Conservation (phyloP, 2,797 vertebrate species). For the Malacoctenus gilli region DNA sequence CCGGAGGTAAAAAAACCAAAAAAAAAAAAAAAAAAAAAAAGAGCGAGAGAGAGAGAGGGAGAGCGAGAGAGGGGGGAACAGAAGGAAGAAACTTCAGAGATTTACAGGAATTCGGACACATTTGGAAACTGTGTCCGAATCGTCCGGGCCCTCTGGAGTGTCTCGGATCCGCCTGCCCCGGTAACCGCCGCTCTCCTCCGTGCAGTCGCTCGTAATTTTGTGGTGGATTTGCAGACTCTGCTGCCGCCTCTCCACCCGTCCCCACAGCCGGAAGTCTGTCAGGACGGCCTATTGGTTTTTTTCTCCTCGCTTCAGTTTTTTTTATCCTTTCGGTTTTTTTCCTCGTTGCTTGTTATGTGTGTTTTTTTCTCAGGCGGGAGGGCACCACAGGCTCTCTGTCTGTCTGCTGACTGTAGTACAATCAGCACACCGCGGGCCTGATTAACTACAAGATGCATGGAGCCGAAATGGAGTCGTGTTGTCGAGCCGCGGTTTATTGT, state of each 20-base stretch:
- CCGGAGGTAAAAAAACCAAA: conserved; percentile 47
- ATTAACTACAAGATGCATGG: conserved; percentile 49
- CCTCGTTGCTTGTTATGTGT: conserved; percentile 63
- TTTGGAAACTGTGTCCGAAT: conserved; percentile 55
- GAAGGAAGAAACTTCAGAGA: conserved; percentile 65
- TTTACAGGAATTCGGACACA: conserved; percentile 60
- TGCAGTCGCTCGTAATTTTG: conserved; percentile 58
- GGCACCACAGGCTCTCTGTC: conserved; percentile 31
- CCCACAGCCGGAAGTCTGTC: conserved; percentile 84
- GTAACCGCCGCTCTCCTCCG: conserved; percentile 72
- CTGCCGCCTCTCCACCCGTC: conserved; percentile 69
- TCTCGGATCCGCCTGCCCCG: conserved; percentile 61
- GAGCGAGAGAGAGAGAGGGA: conserved; percentile 61
- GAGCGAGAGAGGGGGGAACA: too few species aligned
- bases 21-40: conserved; percentile 67
- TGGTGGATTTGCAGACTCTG: conserved; percentile 65
- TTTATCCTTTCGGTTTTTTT: conserved; percentile 46
- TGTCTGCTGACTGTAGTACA: too few species aligned
- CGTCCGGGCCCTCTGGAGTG: conserved; percentile 47
- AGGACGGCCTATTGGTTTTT: conserved; percentile 68
- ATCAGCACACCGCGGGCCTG: conserved; percentile 56
- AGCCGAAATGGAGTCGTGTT: conserved; percentile 67
- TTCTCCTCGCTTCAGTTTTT: conserved; percentile 59
- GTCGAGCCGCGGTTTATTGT: conserved; percentile 31
- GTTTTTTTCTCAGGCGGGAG: conserved; percentile 68